Base-by-base conservation (phyloP, 2,888 invertebrate genomes). In the Perizoma affinitatum region DNA sequence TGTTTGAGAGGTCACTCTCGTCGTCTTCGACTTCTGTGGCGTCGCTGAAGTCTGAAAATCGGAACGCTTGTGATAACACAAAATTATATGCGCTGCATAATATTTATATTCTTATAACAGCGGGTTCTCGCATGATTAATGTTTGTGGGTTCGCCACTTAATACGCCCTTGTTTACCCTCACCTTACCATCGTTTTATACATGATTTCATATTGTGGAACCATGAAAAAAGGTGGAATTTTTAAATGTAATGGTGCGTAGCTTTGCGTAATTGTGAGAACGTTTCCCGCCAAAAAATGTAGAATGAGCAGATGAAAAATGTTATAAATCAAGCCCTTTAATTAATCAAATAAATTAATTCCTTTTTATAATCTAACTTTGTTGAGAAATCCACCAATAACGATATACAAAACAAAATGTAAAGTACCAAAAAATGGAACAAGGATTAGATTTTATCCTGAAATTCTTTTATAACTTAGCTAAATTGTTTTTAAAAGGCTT, bases 111-210 rank as follows among this genome's bases (percentile, higher is more conserved):
- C 61, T 42, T 71, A 71, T 75, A 68, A 70, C 74, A 74, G 72
- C 68, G 78, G 73, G 60, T 38, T 57, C 71, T 71, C 66, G 69
- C 72, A 76, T 84, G 84, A 86, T 82, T 80, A 79, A 86, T 84
- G 75, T 69, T 59, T 53, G 43, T 50, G 41, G 59, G 48, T 52
- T 57, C 51, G 56, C 49, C 64, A 58, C 60, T 63, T 59, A 60
- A 65, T 66, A 62, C 58, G 61, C 64, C 66, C 63, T 56, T 66
- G 68, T 66, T 65, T 68, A 61, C 61, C 60, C 63, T 59, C 43
- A 49, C 63, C 58, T 54, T 47, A 46, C 40, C 51, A 42, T 54
- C 45, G 54, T 54, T 48, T 38, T 40, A 47, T 44, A 45, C 54
- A 47, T 52, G 52, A 61, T 55, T 63, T 44, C 47, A 50, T 52